Conservation (phyloP, 2,113 vertebrate genomes). For the Plecturocebus donacophilus region DNA sequence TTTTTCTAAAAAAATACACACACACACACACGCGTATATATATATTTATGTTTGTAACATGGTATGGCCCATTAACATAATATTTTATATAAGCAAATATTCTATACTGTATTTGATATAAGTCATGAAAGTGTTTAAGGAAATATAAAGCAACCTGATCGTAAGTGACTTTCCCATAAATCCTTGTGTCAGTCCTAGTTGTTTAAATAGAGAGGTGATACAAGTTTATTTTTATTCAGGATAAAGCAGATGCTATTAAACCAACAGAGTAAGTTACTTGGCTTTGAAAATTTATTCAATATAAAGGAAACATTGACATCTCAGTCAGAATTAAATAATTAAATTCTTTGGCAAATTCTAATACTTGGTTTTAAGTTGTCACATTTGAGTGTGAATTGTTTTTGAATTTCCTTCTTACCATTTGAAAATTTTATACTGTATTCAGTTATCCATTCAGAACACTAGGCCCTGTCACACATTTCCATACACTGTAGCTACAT, state of each 20-base stretch:
- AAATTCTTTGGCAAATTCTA: slow-evolving; percentile 23
- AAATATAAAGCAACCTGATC: background rate
- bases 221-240: slow-evolving; percentile 27
- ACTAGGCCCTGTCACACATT: background rate
- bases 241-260: background rate
- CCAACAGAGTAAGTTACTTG: background rate
- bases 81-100: slow-evolving; percentile 4
- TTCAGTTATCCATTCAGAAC: background rate
- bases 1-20: too few relatives aligned
- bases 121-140: slow-evolving; percentile 18
- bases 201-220: slow-evolving; percentile 8
- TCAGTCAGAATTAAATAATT: slow-evolving; percentile 23
- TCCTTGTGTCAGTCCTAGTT: background rate
- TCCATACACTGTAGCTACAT: background rate
- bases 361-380: slow-evolving; percentile 2
- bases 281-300: slow-evolving; percentile 35
- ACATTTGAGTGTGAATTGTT: slow-evolving; percentile 17
- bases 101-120: background rate
- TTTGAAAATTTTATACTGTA: slow-evolving; percentile 18
- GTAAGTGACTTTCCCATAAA: background rate
- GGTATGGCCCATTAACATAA: background rate
- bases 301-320: background rate
- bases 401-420: slow-evolving; percentile 15
- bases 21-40: too few relatives aligned
- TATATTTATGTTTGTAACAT: background rate